Percentiles rank a stretch among this genome's conserved stretches.
phyloP scores from a whole-genome alignment of 2,797 vertebrate species.

The Eulemur mongoz region DNA sequence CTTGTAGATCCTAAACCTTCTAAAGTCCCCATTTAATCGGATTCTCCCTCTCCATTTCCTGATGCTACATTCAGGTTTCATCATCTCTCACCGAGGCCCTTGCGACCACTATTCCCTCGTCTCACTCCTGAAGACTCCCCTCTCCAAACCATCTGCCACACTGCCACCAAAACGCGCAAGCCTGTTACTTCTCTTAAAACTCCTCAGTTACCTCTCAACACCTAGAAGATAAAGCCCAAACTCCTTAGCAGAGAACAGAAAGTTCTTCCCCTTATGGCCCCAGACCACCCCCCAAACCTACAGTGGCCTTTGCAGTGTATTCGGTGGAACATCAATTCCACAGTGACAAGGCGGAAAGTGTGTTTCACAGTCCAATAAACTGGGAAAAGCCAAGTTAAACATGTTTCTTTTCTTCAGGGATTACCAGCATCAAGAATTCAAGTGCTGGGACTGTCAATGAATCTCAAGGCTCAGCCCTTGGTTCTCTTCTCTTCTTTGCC shows the following conservation, averaged over 20 bases:
- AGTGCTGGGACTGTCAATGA: not conserved
- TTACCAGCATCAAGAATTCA: not conserved
- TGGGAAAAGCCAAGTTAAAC: not conserved
- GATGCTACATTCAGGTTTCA: not conserved
- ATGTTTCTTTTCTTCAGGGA: not conserved
- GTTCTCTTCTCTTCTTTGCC: not conserved
- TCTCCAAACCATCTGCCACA: not conserved
- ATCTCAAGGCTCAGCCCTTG: not conserved
- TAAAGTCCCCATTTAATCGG: not conserved
- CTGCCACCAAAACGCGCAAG: not conserved
- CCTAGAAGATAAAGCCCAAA: not conserved
- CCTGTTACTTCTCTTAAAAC: not conserved
- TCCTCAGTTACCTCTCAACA: not conserved
- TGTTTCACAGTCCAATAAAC: not conserved
- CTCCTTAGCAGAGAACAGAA: not conserved
- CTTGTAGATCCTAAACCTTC: not conserved
- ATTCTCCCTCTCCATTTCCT: not conserved
- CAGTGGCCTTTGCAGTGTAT: not conserved
- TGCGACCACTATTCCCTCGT: not conserved
- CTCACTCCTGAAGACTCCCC: not conserved
- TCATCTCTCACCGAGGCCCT: not conserved
- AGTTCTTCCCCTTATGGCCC: not conserved
- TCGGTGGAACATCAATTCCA: not conserved
- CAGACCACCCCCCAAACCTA: not conserved
- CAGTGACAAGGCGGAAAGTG: not conserved